Evolutionary conservation across 2,797 vertebrate species (phyloP).

Genomic region (Pempheris klunzingeri): DNA sequence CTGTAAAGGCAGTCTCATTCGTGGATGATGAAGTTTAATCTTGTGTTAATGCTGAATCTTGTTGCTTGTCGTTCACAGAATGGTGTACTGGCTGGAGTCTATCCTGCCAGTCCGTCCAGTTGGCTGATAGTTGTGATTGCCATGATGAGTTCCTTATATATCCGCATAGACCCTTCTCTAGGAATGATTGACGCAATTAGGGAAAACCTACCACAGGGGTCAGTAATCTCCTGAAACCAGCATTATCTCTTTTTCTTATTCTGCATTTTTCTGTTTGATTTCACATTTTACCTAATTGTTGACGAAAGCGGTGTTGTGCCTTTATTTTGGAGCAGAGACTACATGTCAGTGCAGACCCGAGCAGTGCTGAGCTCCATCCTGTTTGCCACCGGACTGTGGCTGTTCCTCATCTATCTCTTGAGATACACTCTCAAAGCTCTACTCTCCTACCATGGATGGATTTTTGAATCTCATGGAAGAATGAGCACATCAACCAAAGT

Average conservation of each 20-base stretch:
- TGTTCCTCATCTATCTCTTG: constrained; percentile 89
- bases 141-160: constrained; percentile 91
- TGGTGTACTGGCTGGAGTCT: constrained; percentile 92
- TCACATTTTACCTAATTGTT: background rate
- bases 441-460: constrained; percentile 95
- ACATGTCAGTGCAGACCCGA: constrained; percentile 80
- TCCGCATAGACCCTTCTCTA: constrained; percentile 88
- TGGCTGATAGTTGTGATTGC: constrained; percentile 92
- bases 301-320: constrained; percentile 33
- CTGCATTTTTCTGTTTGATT: constrained; percentile 12
- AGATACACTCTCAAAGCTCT: constrained; percentile 90
- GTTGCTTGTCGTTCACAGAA: constrained; percentile 83
- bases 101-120: constrained; percentile 94
- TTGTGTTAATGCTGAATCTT: background rate
- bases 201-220: constrained; percentile 88
- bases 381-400: constrained; percentile 93
- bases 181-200: constrained; percentile 89
- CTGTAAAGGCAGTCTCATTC: background rate
- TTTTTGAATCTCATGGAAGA: constrained; percentile 93
- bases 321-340: constrained; percentile 77
- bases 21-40: background rate
- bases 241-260: background rate
- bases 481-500: constrained; percentile 88
- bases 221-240: constrained; percentile 43
- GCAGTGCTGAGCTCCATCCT: constrained; percentile 87